Evolutionary conservation across 2,113 vertebrate genomes (phyloP).

Genomic region (Nothoprocta perdicaria): DNA sequence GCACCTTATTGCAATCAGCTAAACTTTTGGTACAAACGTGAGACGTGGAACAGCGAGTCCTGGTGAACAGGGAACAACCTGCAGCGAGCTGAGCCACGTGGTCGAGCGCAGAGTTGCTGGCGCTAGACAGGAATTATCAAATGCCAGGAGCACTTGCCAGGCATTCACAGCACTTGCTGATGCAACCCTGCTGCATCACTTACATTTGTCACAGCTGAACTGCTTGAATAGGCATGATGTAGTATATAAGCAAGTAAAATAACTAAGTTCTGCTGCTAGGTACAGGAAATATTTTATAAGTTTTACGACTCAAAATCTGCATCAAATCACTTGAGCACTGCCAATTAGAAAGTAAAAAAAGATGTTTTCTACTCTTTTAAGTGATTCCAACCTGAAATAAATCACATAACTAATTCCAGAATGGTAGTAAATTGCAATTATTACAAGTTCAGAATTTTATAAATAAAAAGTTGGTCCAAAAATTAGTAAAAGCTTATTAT

Average conservation of each 20-base stretch:
- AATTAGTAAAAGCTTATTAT: background rate
- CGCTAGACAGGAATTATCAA: background rate
- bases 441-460: background rate
- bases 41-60: rapidly evolving
- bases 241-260: background rate
- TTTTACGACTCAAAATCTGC: background rate
- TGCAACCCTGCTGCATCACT: background rate
- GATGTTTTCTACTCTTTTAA: background rate
- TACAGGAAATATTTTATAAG: background rate
- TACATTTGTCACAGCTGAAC: background rate
- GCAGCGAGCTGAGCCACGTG: rapidly evolving
- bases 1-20: background rate
- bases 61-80: background rate
- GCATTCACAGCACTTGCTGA: background rate
- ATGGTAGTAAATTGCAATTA: background rate
- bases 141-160: background rate
- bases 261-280: background rate
- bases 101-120: background rate
- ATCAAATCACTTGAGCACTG: background rate
- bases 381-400: background rate
- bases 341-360: background rate
- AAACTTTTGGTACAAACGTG: background rate
- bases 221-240: background rate
- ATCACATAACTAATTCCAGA: background rate
- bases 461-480: background rate